These are phyloP conservation scores for Tinamus guttatus DNA, from an alignment of 2,113 vertebrate genomes.

Conservation along the genomic window DNA sequence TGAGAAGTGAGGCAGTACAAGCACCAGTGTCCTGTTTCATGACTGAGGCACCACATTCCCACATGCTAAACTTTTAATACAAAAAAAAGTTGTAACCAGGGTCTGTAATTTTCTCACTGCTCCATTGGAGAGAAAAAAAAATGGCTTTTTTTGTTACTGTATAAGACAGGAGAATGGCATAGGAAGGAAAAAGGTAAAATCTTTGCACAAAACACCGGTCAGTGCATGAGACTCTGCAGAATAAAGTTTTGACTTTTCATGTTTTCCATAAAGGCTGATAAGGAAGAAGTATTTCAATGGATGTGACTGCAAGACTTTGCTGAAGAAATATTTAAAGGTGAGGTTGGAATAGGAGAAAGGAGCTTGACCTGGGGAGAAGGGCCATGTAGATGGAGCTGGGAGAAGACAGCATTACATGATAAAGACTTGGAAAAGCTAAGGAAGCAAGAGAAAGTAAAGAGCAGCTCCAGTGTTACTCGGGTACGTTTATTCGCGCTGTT, in stretches of 20 bases:
- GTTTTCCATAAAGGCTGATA: background rate
- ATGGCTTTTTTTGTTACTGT: background rate
- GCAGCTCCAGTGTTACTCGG: background rate
- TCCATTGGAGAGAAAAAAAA: background rate
- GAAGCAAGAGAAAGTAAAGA: background rate
- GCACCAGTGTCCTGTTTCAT: background rate
- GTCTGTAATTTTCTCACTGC: background rate
- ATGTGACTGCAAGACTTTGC: background rate
- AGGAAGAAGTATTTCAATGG: background rate
- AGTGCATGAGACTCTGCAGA: background rate
- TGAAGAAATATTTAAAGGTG: background rate
- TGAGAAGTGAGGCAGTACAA: background rate
- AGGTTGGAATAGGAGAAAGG: background rate
- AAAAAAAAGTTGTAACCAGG: background rate
- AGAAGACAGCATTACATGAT: background rate
- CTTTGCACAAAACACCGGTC: background rate
- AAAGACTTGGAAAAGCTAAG: background rate
- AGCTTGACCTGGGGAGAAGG: background rate
- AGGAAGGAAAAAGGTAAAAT: background rate
- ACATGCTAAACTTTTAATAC: background rate
- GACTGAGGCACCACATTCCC: background rate
- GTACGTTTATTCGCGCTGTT: background rate
- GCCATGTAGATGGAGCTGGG: background rate
- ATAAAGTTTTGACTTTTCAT: background rate
- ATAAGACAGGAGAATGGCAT: rapidly evolving